Evolutionary conservation across 2,797 vertebrate genomes (phyloP), one percentile per base, ranked within the genome.

Genomic region (Nyctalus aviator): DNA sequence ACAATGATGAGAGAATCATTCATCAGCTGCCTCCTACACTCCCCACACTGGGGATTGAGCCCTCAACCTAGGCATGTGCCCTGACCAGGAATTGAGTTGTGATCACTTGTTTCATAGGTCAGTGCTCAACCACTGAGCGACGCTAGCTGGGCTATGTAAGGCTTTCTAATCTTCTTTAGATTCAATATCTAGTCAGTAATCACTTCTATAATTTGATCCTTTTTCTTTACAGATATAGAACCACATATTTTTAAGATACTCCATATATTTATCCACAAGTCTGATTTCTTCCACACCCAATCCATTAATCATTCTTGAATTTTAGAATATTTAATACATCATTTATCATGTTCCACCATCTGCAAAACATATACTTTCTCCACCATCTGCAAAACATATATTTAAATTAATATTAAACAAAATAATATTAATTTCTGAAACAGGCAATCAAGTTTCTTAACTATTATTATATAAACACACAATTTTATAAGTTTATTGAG

Each of bases 301-400:
- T 62, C 17, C 44, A 72, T 50, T 76, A 18, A 50, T 12, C 12
- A 21, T 13, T 81, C 68, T 44, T 75, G 20, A 82, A 66, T 75
- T 86, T 82, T 81, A 81, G 25, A 75, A 86, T 81, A 55, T n/a
- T 90, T 55, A 57, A 37, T 37, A 37, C 11, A 8, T 27, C 35
- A 75, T 68, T 76, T 32, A 66, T 84, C 46, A 44, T 35, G 11
- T 73, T 81, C 13, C 1, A 46, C 35, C 30, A 78, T 85, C 66
- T 73, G 66, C 35, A 79, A 55, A 76, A 50, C n/a, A 90, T 81
- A 81, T 66, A 72, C 35, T 79, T 59, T 89, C 53, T 85, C 6
- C 85, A 46, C 14, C n/a, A 57, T 85, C 66, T 73, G 66, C 35
- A 79, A 55, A 76, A 50, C n/a, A 90, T 81, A 81, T 66, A 72